phyloP scores from a whole-genome alignment of 2,888 invertebrate species.

The Drosophila mulleri region DNA sequence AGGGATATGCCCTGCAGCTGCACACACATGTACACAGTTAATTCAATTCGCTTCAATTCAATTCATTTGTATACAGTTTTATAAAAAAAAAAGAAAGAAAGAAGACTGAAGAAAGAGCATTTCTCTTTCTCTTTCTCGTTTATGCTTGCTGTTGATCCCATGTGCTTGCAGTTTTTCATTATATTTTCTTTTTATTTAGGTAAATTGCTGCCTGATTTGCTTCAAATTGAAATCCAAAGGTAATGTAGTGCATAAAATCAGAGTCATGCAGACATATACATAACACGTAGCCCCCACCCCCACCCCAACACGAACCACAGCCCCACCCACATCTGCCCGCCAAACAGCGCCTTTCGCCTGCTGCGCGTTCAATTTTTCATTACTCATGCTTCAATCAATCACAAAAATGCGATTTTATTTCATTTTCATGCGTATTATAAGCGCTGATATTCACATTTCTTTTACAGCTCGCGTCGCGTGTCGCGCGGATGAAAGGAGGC shows the following conservation, averaged over 20 bases:
- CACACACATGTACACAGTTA: conserved; percentile 23
- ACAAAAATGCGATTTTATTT: conserved; percentile 81
- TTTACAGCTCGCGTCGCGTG: conserved; percentile 64
- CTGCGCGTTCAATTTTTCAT: conserved; percentile 77
- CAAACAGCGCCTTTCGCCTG: conserved; percentile 53
- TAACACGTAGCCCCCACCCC: conserved; percentile 48
- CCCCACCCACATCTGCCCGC: too few species aligned
- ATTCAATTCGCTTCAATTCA: conserved; percentile 70
- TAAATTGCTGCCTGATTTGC: conserved; percentile 78
- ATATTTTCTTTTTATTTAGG: conserved; percentile 56
- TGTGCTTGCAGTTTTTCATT: conserved; percentile 47
- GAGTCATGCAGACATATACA: conserved; percentile 77
- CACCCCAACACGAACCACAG: too few species aligned
- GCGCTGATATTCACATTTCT: conserved; percentile 76
- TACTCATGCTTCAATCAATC: conserved; percentile 83
- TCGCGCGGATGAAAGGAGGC: conserved; percentile 36
- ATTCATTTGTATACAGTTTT: conserved; percentile 26
- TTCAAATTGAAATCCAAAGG: conserved; percentile 77
- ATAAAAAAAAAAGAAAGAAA: conserved; percentile 17
- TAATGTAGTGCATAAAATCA: conserved; percentile 82
- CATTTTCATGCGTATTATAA: conserved; percentile 81
- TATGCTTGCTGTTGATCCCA: conserved; percentile 29
- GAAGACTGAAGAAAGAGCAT: neutral
- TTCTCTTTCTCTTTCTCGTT: conserved; percentile 35
- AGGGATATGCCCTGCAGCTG: conserved; percentile 25